Evolutionary conservation across 2,888 invertebrate species (phyloP), one percentile per base, ranked within the genome.

Genomic region (Eurytoma adleriae): DNA sequence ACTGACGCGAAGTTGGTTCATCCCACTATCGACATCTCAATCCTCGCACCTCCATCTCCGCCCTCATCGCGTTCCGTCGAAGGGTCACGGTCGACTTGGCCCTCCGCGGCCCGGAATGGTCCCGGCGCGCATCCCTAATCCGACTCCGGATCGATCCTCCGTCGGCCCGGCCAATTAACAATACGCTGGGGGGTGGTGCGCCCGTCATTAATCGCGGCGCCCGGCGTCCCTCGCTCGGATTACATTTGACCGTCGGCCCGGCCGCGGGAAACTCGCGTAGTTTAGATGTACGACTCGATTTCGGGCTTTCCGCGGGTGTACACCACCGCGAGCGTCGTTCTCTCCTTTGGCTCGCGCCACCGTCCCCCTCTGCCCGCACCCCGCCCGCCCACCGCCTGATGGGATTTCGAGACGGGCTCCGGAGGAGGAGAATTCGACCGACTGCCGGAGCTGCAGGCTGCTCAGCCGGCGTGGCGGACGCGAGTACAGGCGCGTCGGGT

Each of bases 201-300:
- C 59, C 64, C 20, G 56, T 67, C 78, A 78, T 78, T 78, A 78
- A 78, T 78, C 72, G 68, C 14, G 78, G 40, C 20, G 30, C 67
- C 10, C 64, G 16, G 64, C 64, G n/a, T 14, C 40, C n/a, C 27
- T 13, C 57, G 12, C 61, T 68, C 40, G 68, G 40, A 80, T 80
- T 80, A 80, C 72, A 80, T 77, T 77, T 69, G 73, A 62, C 76
- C 68, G 64, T 71, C 40, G 48, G 20, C 16, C 13, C 57, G 10
- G 16, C 27, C 16, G 7, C 78, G 48, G 62, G 16, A 74, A 66
- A 57, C 48, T 70, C 24, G 77, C n/a, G 59, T 72, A 62, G 72
- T 77, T 72, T 68, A 30, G 50, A 77, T 54, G 62, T 52, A 72
- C 67, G 80, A 67, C 74, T 81, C 74, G 66, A 81, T 81, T 78